Percentiles rank a stretch among this genome's conserved stretches.
phyloP scores from a whole-genome alignment of 2,888 invertebrate species.

The Euplagia quadripunctaria region DNA sequence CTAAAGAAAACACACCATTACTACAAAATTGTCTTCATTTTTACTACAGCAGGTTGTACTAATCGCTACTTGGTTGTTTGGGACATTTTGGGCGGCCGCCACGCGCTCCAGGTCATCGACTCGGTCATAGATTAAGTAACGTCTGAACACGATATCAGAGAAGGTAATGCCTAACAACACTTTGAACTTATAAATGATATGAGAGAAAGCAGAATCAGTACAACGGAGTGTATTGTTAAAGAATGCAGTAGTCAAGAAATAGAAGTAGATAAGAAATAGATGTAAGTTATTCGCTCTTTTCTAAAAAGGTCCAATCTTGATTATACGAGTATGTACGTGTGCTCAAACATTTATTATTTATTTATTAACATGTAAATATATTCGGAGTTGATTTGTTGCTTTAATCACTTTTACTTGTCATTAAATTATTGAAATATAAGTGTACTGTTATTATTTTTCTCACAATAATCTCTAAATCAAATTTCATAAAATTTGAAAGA shows the following conservation, averaged over 20 bases:
- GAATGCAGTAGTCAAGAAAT: not conserved
- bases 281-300: not conserved
- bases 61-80: conserved; percentile 27
- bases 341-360: too few relatives aligned
- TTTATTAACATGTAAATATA: too few relatives aligned
- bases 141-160: conserved; percentile 39
- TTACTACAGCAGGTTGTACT: conserved; percentile 13
- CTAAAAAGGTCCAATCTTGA: not conserved
- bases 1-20: conserved; percentile 8
- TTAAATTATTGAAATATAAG: too few relatives aligned
- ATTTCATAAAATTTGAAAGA: too few relatives aligned
- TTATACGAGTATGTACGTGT: too few relatives aligned
- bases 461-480: too few relatives aligned
- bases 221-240: not conserved
- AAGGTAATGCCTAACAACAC: conserved; percentile 1
- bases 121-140: conserved; percentile 62
- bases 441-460: too few relatives aligned
- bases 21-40: conserved; percentile 10
- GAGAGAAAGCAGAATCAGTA: not conserved
- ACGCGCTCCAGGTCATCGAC: conserved; percentile 73
- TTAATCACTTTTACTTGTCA: too few relatives aligned
- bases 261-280: too few relatives aligned
- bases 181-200: not conserved
- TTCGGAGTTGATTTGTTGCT: too few relatives aligned
- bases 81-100: conserved; percentile 58